Evolutionary conservation across 2,888 invertebrate genomes (phyloP).

Genomic region (Adelphocoris suturalis): DNA sequence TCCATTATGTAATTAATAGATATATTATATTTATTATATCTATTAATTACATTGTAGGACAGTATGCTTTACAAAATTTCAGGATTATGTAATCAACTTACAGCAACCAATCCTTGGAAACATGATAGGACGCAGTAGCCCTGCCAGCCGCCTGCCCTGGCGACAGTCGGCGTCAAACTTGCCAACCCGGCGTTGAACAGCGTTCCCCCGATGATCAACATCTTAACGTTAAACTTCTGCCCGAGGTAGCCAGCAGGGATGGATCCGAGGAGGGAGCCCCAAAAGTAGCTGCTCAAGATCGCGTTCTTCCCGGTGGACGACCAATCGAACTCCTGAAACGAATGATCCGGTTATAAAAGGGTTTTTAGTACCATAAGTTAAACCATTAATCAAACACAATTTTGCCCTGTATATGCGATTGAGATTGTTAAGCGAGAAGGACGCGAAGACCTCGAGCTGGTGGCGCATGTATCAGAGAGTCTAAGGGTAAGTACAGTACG

Average conservation of each 20-base stretch:
- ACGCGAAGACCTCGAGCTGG: no score
- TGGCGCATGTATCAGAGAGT: no score
- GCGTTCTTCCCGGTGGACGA: conserved; percentile 81
- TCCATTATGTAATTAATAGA: no score
- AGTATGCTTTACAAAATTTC: no score
- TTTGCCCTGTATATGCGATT: no score
- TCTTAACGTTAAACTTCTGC: conserved; percentile 73
- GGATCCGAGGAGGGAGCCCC: conserved; percentile 88
- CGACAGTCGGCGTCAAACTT: conserved; percentile 90
- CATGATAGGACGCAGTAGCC: neutral
- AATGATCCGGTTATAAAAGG: no score
- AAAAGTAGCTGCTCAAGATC: conserved; percentile 86
- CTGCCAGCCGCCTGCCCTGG: conserved; percentile 83
- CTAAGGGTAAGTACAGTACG: no score
- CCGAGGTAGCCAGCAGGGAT: conserved; percentile 81
- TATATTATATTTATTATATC: no score
- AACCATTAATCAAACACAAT: no score
- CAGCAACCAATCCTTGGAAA: neutral
- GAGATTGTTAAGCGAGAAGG: no score
- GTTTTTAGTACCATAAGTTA: no score
- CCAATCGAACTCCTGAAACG: conserved; percentile 83
- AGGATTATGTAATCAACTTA: neutral
- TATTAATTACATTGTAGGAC: no score
- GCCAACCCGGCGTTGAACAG: conserved; percentile 79
- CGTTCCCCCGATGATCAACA: conserved; percentile 68